A percentile compares a stretch with the other conserved stretches of the same genome.
These are phyloP conservation scores for Prolemur simus DNA, from an alignment of 2,113 vertebrate genomes.

Conservation along the genomic window DNA sequence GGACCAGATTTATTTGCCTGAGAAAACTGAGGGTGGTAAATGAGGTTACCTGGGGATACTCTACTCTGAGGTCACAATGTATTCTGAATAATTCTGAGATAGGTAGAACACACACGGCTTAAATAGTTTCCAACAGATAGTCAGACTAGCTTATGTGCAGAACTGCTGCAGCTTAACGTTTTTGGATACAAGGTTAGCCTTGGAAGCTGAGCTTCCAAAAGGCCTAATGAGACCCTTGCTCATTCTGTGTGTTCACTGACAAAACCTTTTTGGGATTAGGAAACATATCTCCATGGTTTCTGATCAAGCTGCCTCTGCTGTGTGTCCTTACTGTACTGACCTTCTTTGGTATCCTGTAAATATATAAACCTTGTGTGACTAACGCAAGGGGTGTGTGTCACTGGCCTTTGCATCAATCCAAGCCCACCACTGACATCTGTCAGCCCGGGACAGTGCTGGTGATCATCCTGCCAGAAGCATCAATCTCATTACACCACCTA, in stretches of 20 bases:
- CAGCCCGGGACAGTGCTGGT: not conserved
- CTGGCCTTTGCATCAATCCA: not conserved
- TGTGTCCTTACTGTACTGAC: not conserved
- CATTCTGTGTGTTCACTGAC: not conserved
- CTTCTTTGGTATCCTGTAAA: not conserved
- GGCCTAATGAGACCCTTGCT: not conserved
- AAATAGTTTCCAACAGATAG: not conserved
- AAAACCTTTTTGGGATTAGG: not conserved
- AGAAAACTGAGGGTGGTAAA: not conserved
- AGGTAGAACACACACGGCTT: not conserved
- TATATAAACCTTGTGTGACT: not conserved
- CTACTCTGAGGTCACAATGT: not conserved
- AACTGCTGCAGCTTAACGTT: not conserved
- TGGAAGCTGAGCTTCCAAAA: not conserved
- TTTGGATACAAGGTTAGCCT: not conserved
- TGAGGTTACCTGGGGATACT: not conserved
- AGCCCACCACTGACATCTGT: not conserved
- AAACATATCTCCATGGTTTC: not conserved
- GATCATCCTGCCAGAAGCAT: not conserved
- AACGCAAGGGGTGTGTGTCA: not conserved
- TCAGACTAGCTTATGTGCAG: not conserved
- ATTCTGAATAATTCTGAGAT: not conserved
- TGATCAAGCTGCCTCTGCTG: not conserved
- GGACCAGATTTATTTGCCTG: not conserved
- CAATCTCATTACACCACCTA: not conserved